Base-by-base conservation (phyloP, 2,113 vertebrate species). In the Planiliza haematocheilus region DNA sequence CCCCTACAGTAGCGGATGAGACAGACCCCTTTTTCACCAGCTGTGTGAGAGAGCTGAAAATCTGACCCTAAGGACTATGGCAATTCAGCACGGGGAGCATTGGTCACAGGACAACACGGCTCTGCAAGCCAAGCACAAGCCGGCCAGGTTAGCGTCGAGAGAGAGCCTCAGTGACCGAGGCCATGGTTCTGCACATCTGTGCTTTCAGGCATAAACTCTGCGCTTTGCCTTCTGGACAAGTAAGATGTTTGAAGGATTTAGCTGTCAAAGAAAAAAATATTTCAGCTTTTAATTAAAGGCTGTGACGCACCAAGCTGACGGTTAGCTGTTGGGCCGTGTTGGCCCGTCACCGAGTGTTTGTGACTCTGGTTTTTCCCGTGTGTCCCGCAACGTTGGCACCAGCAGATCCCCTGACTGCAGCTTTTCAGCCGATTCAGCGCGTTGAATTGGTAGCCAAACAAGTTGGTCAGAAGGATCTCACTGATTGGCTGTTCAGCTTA, bases 1-100 rank as follows among this genome's bases (percentile, higher is more conserved):
- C 21, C 16, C 21, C 49, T 11, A 43, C 18, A 36, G 37, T 37
- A 36, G 21, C 24, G 30, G 41, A 73, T 2, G 13, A 43, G 38
- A 61, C 11, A 50, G 37, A 30, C 8, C 16, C 7, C 14, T 64
- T 64, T 46, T 66, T 50, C 37, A 73, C 37, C 45, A 59, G 59
- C 79, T 74, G 49, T 59, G 50, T 42, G 24, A 79, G 57, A 53
- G 62, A 55, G 57, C 65, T 62, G 65, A 65, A 61, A 18, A 13
- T 49, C 12, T 52, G 75, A 60, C 52, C 58, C 30, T n/a, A 4
- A 52, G 62, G 79, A 56, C 50, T 43, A n/a, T 52, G 70, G 30
- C 39, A 36, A 52, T 67, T 74, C 37, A 73, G 43, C 52, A 18
- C 36, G 7, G 38, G 39, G 50, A 65, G 24, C 52, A 51, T 0